Conservation (phyloP, 1,140 invertebrate genomes). For the Wasmannia auropunctata region DNA sequence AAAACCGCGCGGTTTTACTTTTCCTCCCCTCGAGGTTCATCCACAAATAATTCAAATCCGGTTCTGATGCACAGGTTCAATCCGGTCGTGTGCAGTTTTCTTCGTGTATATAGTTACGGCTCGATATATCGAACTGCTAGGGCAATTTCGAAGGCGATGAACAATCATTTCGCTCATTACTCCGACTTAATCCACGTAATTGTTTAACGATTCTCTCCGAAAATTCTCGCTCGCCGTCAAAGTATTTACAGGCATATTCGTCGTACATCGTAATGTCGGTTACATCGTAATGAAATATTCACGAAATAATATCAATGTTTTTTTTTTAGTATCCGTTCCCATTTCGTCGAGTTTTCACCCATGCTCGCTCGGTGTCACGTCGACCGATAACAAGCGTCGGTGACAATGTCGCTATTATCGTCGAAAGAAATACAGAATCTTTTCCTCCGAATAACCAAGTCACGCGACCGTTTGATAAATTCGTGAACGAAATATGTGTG, state of each 20-base stretch:
- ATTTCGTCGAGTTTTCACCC: not conserved
- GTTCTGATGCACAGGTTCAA: not conserved
- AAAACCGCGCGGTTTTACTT: not conserved
- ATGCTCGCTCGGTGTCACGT: not conserved
- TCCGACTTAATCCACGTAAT: not conserved
- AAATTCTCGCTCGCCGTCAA: not conserved
- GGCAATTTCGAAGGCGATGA: not conserved
- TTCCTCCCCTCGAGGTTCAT: not conserved
- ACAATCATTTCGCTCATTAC: not conserved
- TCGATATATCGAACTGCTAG: not conserved
- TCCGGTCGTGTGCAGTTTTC: not conserved
- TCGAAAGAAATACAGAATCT: constrained; percentile 43
- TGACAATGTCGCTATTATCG: constrained; percentile 62
- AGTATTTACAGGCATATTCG: not conserved
- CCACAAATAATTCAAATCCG: not conserved
- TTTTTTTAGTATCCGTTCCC: not conserved
- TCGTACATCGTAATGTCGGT: not conserved
- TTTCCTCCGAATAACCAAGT: constrained; percentile 34
- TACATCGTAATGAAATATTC: not conserved
- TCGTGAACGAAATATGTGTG: not conserved
- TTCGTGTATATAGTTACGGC: no score
- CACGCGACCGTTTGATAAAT: constrained; percentile 48
- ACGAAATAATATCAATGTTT: not conserved
- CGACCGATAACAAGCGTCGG: constrained; percentile 50
- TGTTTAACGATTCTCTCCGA: not conserved